Conservation (phyloP, 2,113 vertebrate genomes). For the Corythaeola cristata region DNA sequence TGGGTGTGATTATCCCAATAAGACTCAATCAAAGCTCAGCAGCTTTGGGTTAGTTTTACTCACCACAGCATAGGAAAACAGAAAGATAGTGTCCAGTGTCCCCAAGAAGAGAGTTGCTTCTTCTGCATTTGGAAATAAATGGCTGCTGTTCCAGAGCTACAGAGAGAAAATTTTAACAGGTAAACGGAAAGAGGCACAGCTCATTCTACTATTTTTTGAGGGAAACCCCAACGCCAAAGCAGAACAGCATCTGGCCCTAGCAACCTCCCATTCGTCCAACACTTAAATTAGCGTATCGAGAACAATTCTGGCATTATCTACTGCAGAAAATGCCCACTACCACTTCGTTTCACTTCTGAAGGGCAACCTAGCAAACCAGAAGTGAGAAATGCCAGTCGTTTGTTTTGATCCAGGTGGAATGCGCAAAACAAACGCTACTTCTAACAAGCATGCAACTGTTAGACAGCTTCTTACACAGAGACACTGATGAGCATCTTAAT, state of each 20-base stretch:
- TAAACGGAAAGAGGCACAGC: background rate
- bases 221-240: background rate
- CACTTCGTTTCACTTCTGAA: background rate
- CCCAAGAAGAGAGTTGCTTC: conserved; percentile 93
- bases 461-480: background rate
- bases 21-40: background rate
- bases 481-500: conserved; percentile 1
- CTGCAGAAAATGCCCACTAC: background rate
- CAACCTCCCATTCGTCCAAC: background rate
- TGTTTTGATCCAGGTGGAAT: no score
- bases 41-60: conserved; percentile 53
- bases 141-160: conserved; percentile 87
- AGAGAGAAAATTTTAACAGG: background rate
- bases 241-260: background rate
- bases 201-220: background rate
- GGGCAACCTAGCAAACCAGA: background rate
- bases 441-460: background rate
- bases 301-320: background rate
- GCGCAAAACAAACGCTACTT: background rate
- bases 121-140: conserved; percentile 80
- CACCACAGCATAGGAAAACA: conserved; percentile 97
- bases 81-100: conserved; percentile 90
- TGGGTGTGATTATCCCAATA: background rate
- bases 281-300: background rate
- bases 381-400: background rate